Evolutionary conservation across 2,888 invertebrate species (phyloP).

Genomic region (Abrostola tripartita): DNA sequence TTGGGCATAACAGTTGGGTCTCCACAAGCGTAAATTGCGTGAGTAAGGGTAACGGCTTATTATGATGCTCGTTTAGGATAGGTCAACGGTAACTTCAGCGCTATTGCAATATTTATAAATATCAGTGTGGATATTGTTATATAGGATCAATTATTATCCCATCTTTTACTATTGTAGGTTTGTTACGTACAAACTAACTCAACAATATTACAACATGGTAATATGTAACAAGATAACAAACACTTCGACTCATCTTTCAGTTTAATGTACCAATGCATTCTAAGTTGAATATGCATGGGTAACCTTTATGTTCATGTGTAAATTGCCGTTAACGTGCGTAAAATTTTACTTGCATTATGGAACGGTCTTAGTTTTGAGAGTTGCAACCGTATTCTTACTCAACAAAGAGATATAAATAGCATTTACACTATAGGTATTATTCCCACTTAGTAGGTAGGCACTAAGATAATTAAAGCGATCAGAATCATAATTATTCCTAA

Average conservation of each 20-base stretch:
- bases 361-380: background rate
- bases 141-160: background rate
- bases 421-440: no score
- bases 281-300: constrained; percentile 18
- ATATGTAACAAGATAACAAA: constrained; percentile 16
- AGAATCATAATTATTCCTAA: no score
- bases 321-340: constrained; percentile 19
- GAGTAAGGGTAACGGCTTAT: constrained; percentile 13
- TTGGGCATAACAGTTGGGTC: constrained; percentile 26
- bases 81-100: constrained; percentile 17
- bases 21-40: constrained; percentile 22
- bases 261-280: constrained; percentile 19
- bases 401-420: background rate
- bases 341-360: constrained; percentile 17
- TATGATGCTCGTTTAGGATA: constrained; percentile 24
- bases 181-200: background rate
- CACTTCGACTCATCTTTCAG: constrained; percentile 21
- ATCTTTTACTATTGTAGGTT: no score
- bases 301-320: constrained; percentile 28
- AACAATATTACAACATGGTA: constrained; percentile 3
- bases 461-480: no score
- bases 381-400: background rate
- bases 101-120: constrained; percentile 1
- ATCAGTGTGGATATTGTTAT: background rate
- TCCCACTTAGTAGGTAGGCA: no score